Evolutionary conservation across 2,888 invertebrate species (phyloP), one percentile per base, ranked within the genome.

Genomic region (Linnaemya vulpina): DNA sequence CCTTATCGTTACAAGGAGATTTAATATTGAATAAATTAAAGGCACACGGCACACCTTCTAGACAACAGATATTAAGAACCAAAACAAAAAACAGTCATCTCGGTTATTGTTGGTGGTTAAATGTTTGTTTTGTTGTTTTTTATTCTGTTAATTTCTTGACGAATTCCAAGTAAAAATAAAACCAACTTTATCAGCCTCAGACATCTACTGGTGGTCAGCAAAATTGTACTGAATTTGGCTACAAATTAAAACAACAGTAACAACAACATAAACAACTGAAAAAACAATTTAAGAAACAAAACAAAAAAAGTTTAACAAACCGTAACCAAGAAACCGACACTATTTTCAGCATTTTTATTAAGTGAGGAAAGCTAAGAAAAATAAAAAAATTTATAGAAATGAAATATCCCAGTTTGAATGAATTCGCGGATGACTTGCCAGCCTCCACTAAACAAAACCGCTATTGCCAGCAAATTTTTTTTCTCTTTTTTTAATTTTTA

Each of bases 181-280:
- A 53, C 55, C 35, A 40, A 60, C 20, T 67, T 81, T 75, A 81
- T 81, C 81, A 55, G 55, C 46, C 55, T 70, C 55, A 75, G 46
- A 55, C 70, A 75, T 81, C 70, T 81, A 46, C 53, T 75, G 10
- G 7, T 75, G 70, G 70, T 81, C 75, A 81, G 55, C 55, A 75
- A 63, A 60, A 43, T 46, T 55, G 17, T 20, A 51, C 13, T 46
- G 13, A n/a, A 15, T 46, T n/a, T 46, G 20, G n/a, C 20, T 53
- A 38, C 67, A 68, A 77, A 58, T 49, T 38, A 46, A 67, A 67
- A 49, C n/a, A 22, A 49, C 2, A 49, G n/a, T 22, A 55, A 22
- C 51, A 63, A 51, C 7, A 75, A 55, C 5, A 10, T 10, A n/a
- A 30, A 25, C 7, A 30, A 30, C n/a, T n/a, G n/a, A 30, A 30